These are phyloP conservation scores for Magallana nippona DNA, from an alignment of 2,888 invertebrate genomes.

Conservation along the genomic window DNA sequence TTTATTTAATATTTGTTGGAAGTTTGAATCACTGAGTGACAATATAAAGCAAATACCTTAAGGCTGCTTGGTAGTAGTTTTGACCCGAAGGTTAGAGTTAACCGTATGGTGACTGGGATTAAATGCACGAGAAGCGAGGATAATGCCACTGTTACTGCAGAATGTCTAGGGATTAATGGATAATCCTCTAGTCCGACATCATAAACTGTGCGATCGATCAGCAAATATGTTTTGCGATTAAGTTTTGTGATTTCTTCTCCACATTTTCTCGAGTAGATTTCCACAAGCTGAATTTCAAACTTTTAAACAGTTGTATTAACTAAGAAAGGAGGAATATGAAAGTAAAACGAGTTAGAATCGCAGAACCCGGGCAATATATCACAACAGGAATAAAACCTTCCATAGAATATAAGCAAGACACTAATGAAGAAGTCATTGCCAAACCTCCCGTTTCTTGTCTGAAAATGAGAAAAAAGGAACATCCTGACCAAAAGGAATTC, in stretches of 20 bases:
- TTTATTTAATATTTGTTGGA: slow-evolving; percentile 4
- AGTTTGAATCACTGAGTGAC: slow-evolving; percentile 1
- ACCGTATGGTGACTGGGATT: slow-evolving; percentile 16
- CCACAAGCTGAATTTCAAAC: too few species aligned
- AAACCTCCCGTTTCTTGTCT: slow-evolving; percentile 7
- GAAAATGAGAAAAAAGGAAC: background rate
- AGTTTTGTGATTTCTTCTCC: background rate
- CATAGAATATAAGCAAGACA: background rate
- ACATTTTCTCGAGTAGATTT: too few species aligned
- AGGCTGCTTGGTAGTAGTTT: background rate
- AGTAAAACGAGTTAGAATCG: slow-evolving; percentile 11
- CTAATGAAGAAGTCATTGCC: background rate
- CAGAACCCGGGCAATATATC: background rate
- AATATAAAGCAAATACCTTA: background rate
- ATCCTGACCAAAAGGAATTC: background rate
- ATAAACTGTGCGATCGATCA: slow-evolving; percentile 18
- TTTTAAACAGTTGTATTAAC: too few species aligned
- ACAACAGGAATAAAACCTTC: background rate
- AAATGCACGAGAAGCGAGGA: slow-evolving; percentile 24
- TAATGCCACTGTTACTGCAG: background rate
- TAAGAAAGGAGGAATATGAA: background rate
- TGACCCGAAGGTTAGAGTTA: slow-evolving; percentile 11
- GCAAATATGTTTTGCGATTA: slow-evolving; percentile 10
- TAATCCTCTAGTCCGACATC: slow-evolving; percentile 11
- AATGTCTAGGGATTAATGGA: slow-evolving; percentile 2